Percentiles rank a stretch among this genome's conserved stretches.
Conservation (phyloP, 53 echinoderm and acorn worm species). For the Zoroaster sp. region DNA sequence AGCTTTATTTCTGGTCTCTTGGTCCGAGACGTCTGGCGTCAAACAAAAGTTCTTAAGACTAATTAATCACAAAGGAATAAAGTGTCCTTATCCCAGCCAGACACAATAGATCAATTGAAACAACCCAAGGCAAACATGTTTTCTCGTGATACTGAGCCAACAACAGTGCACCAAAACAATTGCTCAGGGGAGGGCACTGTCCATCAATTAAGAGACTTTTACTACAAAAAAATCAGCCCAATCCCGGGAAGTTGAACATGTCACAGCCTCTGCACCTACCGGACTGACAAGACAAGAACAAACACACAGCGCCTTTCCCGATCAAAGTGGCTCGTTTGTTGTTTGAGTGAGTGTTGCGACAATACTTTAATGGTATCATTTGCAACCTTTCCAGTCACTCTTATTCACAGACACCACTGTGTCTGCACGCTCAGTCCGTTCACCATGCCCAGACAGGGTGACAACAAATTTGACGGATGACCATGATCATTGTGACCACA, state of each 20-base stretch:
- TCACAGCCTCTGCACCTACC: not conserved
- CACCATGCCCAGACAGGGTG: too few species aligned
- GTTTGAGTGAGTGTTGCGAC: not conserved
- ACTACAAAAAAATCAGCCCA: not conserved
- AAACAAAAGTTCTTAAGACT: not conserved
- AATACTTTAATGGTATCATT: not conserved
- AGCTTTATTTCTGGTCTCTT: too few species aligned
- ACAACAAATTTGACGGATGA: not conserved
- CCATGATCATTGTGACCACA: not conserved
- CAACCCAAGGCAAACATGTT: not conserved
- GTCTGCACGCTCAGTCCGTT: not conserved
- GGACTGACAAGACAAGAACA: not conserved
- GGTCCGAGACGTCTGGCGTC: not conserved
- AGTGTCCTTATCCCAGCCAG: constrained; percentile 2
- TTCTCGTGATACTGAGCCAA: not conserved
- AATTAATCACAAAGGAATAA: constrained; percentile 19
- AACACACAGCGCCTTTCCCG: not conserved
- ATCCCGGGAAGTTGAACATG: not conserved
- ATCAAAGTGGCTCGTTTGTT: not conserved
- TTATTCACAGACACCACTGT: not conserved
- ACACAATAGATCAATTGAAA: constrained; percentile 31
- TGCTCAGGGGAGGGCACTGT: not conserved
- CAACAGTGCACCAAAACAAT: not conserved
- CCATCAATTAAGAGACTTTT: not conserved
- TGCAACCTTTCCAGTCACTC: not conserved